Evolutionary conservation across 2,797 vertebrate genomes (phyloP), one percentile per base, ranked within the genome.

Genomic region (Iguana delicatissima): DNA sequence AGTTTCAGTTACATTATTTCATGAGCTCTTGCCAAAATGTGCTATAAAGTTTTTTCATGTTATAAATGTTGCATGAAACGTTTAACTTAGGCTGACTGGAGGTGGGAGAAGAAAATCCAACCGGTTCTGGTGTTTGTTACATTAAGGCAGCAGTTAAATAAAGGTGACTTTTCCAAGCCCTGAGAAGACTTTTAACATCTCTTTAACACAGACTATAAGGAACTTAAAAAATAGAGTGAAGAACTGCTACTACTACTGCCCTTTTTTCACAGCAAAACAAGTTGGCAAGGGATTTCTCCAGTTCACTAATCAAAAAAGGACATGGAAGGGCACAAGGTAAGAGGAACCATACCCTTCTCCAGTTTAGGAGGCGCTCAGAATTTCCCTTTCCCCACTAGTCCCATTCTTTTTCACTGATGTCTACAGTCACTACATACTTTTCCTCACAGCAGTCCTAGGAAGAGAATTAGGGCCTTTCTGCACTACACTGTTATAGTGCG

Each of bases 1-100:
- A 83, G 90, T 90, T 95, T 92, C 64, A 91, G 20, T 35, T 64
- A 77, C 1, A 13, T 84, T 88, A 10, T 91, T 69, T n/a, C 90
- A 64, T 67, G 93, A 83, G 89, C 89, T 88, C 46, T 86, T 76
- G 72, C 87, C 64, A 50, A 89, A 57, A 46, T 77, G 74, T 32
- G 62, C 79, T 32, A 46, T 46, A 22, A 67, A 1, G 16, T 12
- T 38, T 74, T 80, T 86, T 64, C 46, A 24, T 67, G 69, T 42
- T 50, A 42, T 26, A 50, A 10, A 80, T 80, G n/a, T 46, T 69
- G 12, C 32, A 24, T n/a, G 29, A 87, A 80, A 16, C 18, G 32
- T 79, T 50, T 67, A 67, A 50, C 9, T 8, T 42, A 42, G 9
- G 35, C 29, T 57, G 14, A 18, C 18, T 6, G 6, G 22, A 1